Conservation (phyloP, 2,888 invertebrate species). For the Aspidapion aeneum region DNA sequence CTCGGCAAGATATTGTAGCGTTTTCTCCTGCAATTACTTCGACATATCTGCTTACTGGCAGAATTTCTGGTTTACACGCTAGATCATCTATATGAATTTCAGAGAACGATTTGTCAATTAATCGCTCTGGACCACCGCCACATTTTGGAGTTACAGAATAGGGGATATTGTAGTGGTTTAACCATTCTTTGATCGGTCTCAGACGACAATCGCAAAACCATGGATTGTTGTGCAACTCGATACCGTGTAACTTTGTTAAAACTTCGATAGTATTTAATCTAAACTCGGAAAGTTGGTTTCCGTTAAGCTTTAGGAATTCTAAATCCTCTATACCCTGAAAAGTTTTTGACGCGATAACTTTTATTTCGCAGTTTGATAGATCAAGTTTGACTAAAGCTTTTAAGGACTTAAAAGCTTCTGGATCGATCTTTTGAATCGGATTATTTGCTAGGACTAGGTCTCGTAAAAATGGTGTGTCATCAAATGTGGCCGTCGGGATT, state of each 20-base stretch:
- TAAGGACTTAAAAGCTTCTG: conserved; percentile 70
- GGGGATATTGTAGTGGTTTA: conserved; percentile 71
- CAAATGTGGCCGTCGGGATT: conserved; percentile 77
- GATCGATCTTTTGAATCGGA: conserved; percentile 75
- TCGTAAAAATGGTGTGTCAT: conserved; percentile 75
- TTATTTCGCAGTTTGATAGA: conserved; percentile 77
- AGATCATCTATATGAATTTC: conserved; percentile 79
- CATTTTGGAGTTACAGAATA: conserved; percentile 77
- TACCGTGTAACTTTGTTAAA: conserved; percentile 69
- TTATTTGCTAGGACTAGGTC: conserved; percentile 79
- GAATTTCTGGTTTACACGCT: conserved; percentile 79
- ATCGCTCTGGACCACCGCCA: conserved; percentile 64
- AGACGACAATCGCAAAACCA: conserved; percentile 88
- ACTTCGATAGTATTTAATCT: conserved; percentile 71
- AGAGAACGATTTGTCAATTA: conserved; percentile 69
- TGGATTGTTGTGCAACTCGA: conserved; percentile 83
- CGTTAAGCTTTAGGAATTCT: conserved; percentile 76
- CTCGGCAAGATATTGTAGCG: conserved; percentile 77
- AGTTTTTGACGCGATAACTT: conserved; percentile 70
- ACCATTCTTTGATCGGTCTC: conserved; percentile 77
- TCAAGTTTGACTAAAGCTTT: conserved; percentile 79
- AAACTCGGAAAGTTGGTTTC: conserved; percentile 73
- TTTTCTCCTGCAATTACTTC: conserved; percentile 81
- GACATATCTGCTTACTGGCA: conserved; percentile 71
- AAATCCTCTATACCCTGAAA: conserved; percentile 75